phyloP scores from a whole-genome alignment of 2,113 vertebrate species.

The Clarias gariepinus region DNA sequence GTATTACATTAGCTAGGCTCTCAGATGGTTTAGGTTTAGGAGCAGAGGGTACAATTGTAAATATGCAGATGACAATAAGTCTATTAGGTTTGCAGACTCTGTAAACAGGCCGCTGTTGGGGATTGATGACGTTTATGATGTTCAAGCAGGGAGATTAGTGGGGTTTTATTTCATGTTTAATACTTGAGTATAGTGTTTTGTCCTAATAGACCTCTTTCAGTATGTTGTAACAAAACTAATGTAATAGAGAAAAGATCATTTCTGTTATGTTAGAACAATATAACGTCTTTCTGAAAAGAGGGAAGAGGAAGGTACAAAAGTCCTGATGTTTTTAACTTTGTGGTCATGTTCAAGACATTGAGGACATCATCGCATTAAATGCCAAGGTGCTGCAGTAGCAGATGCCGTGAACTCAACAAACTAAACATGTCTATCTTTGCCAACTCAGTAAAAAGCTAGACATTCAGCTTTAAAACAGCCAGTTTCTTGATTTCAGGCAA shows the following conservation, averaged over 20 bases:
- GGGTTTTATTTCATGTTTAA: constrained; percentile 14
- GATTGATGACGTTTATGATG: background rate
- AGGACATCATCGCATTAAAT: background rate
- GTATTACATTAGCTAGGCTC: constrained; percentile 44
- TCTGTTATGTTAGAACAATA: background rate
- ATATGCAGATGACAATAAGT: constrained; percentile 37
- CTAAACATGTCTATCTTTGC: too few species aligned
- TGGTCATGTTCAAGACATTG: background rate
- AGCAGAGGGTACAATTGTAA: constrained; percentile 9
- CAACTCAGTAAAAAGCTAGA: background rate
- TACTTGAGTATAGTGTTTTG: background rate
- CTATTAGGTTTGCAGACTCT: constrained; percentile 27
- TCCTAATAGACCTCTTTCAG: background rate
- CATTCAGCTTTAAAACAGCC: background rate
- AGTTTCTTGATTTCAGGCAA: background rate
- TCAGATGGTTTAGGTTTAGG: constrained; percentile 27
- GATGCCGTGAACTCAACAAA: too few species aligned
- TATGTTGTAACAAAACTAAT: background rate
- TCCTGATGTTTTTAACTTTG: background rate
- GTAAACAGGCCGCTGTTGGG: constrained; percentile 11
- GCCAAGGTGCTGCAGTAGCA: background rate
- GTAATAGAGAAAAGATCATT: too few species aligned
- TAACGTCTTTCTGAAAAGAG: background rate
- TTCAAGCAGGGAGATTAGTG: background rate
- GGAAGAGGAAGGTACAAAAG: background rate